Percentiles rank a stretch among this genome's conserved stretches.
Conservation (phyloP, 2,888 invertebrate genomes). For the Pelosia muscerda region DNA sequence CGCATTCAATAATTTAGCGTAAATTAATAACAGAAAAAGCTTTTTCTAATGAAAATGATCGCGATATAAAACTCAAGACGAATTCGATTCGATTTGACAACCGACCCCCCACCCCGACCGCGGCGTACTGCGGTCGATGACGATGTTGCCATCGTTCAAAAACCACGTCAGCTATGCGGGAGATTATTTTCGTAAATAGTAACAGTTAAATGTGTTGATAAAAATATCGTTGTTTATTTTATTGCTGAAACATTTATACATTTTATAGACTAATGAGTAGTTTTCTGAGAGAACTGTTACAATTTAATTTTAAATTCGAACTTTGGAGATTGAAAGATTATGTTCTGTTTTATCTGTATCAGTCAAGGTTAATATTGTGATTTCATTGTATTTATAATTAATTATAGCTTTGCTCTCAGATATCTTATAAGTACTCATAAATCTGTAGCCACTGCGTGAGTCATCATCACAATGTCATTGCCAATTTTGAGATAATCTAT, state of each 20-base stretch:
- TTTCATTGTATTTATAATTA: background rate
- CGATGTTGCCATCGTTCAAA: conserved; percentile 65
- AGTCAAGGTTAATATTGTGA: background rate
- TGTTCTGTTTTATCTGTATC: background rate
- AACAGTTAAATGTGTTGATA: conserved; percentile 23
- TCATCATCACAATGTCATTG: conserved; percentile 7
- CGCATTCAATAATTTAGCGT: conserved; percentile 55
- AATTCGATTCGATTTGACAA: conserved; percentile 80
- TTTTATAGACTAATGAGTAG: conserved; percentile 21
- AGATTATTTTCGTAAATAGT: conserved; percentile 46
- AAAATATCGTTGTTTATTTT: conserved; percentile 37
- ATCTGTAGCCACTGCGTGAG: background rate
- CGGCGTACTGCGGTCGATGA: conserved; percentile 75
- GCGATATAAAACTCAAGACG: conserved; percentile 65
- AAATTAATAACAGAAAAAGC: conserved; percentile 75
- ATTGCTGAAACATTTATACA: conserved; percentile 30
- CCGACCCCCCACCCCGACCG: conserved; percentile 65
- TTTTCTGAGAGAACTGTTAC: background rate
- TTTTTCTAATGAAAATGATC: conserved; percentile 69
- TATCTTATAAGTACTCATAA: background rate
- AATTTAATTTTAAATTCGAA: conserved; percentile 11
- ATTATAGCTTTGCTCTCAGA: background rate
- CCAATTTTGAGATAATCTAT: background rate
- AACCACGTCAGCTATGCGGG: conserved; percentile 53
- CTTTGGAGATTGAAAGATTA: background rate